phyloP scores from a whole-genome alignment of 2,888 invertebrate genomes.

The Ophraella communa region DNA sequence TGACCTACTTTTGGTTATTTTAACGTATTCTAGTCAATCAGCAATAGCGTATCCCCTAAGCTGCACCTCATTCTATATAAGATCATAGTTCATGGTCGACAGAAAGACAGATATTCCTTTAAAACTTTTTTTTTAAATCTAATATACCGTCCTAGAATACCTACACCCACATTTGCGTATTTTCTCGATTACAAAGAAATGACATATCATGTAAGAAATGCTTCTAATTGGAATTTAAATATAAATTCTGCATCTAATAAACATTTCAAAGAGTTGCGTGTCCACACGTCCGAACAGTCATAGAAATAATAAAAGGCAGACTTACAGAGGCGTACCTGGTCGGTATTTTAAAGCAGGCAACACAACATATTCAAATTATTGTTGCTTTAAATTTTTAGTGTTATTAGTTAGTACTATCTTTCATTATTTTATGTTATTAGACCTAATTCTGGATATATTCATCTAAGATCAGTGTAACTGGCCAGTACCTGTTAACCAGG shows the following conservation, averaged over 20 bases:
- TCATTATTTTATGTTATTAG: no score
- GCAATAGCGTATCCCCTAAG: neutral
- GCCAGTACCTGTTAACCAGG: no score
- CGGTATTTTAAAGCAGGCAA: no score
- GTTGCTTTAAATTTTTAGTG: no score
- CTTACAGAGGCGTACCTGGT: no score
- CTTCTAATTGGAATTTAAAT: neutral
- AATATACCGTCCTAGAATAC: neutral
- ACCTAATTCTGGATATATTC: no score
- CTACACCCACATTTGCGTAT: neutral
- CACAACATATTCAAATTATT: no score
- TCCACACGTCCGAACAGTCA: neutral
- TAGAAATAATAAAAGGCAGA: neutral
- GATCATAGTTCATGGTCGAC: slow-evolving; percentile 18
- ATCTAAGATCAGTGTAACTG: no score
- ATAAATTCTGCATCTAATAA: neutral
- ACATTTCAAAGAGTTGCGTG: neutral
- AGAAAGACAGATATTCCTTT: slow-evolving; percentile 16
- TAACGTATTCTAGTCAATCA: neutral
- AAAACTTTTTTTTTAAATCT: slow-evolving; percentile 13
- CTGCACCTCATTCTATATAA: slow-evolving; percentile 2
- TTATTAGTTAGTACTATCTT: no score
- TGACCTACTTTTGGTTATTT: neutral
- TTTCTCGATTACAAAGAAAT: slow-evolving; percentile 3
- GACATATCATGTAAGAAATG: neutral